Evolutionary conservation across 35 echinoderm and acorn worm genomes (phyloP), one percentile per base, ranked within the genome.

Genomic region (Acanthaster planci): DNA sequence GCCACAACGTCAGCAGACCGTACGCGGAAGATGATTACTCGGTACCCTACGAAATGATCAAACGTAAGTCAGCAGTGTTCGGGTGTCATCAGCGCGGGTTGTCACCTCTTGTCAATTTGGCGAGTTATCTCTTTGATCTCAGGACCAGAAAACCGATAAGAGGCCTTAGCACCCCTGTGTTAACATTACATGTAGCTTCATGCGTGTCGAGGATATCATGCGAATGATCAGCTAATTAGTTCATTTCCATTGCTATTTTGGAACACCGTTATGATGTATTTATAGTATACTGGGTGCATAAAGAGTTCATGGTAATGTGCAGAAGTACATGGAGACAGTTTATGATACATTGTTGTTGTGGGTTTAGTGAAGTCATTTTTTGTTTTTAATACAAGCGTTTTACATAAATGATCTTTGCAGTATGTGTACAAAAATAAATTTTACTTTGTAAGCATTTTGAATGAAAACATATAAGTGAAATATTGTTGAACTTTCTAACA

Each of bases 21-120:
- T 88, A 88, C 40, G 78, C 89, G 12, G 94, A 97, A 40, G 90
- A 97, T 84, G 90, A 97, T 55, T 97, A 97, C 87, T 97, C 94
- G 55, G 94, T 97, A 84, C 94, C 94, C 12, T 97, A 97, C 50
- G 94, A 92, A 79, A 77, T 92, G 22, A 86, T 89, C 38, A 81
- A 88, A 91, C 90, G 93, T 95, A 90, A 90, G 89, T 90, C 23
- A 30, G 44, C 8, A 34, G 64, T 72, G 4, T 21, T 72, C 64
- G 56, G 16, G n/a, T n/a, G n/a, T n/a, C 42, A 47, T 47, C 42
- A 47, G 42, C n/a, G 42, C 42, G 64, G 2, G 64, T 10, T 23
- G 64, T 72, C 14, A 31, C 64, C 26, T 36, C 10, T 8, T 29
- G 18, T 72, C 29, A 26, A 72, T 31, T 72, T 72, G 26, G 3